Evolutionary conservation across 2,797 vertebrate genomes (phyloP).

Genomic region (Neomorphus geoffroyi): DNA sequence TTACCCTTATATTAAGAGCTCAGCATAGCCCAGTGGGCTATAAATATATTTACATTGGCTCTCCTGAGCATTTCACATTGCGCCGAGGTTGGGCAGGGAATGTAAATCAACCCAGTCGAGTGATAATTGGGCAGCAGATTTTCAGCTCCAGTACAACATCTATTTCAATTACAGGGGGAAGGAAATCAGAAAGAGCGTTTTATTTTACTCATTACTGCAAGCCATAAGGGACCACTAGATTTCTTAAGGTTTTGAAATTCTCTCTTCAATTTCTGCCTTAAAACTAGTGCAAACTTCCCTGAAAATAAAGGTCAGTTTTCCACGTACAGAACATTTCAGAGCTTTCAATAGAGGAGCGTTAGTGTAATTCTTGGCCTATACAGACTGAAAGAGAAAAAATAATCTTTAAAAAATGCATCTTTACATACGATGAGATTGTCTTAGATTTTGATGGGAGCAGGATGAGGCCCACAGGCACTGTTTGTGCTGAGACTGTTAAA

Average conservation of each 20-base stretch:
- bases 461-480: neutral
- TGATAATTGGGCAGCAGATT: neutral
- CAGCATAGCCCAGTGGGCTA: neutral
- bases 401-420: neutral
- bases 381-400: neutral
- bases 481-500: neutral
- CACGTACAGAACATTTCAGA: neutral
- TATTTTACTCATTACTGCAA: conserved; percentile 27
- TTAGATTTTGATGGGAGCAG: neutral
- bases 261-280: neutral
- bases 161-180: conserved; percentile 29
- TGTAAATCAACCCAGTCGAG: neutral
- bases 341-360: neutral
- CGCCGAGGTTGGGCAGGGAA: fast-evolving
- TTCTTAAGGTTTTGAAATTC: neutral
- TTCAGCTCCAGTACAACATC: neutral
- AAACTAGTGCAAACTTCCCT: neutral
- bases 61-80: neutral
- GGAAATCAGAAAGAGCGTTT: conserved; percentile 20
- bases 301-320: neutral
- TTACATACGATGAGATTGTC: neutral
- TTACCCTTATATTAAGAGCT: neutral
- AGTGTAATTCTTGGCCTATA: neutral
- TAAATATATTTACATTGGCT: conserved; percentile 6
- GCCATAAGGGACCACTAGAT: neutral